These are phyloP conservation scores for Corticium candelabrum DNA, from an alignment of 37 sponge, comb jelly and placozoan genomes.

Conservation along the genomic window DNA sequence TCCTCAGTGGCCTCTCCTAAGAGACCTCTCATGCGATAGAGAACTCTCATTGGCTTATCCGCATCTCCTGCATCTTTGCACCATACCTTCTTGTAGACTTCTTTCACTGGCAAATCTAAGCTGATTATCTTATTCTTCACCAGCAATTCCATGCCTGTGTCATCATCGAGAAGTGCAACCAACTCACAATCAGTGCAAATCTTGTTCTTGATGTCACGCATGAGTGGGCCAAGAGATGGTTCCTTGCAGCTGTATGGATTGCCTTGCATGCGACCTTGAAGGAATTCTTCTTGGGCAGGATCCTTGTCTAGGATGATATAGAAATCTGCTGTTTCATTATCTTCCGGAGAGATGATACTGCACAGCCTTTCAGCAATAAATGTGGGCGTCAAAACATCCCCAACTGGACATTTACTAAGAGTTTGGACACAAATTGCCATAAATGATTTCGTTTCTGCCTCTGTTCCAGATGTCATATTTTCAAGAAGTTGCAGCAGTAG, in stretches of 20 bases:
- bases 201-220: constrained; percentile 95
- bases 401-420: constrained; percentile 33
- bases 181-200: constrained; percentile 92
- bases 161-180: constrained; percentile 89
- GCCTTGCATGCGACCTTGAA: constrained; percentile 93
- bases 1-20: constrained; percentile 94
- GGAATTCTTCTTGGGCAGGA: constrained; percentile 92
- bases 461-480: constrained; percentile 75
- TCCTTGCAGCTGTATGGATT: constrained; percentile 78
- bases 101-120: constrained; percentile 85
- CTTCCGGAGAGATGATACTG: constrained; percentile 76
- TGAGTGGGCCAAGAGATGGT: constrained; percentile 73
- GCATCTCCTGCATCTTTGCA: constrained; percentile 29
- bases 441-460: constrained; percentile 64
- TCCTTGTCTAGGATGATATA: constrained; percentile 82
- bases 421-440: constrained; percentile 78
- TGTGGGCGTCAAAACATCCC: constrained; percentile 69
- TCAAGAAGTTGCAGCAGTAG: constrained; percentile 66
- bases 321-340: constrained; percentile 61
- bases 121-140: constrained; percentile 88
- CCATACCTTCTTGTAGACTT: constrained; percentile 95
- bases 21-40: constrained; percentile 88
- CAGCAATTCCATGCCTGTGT: constrained; percentile 60
- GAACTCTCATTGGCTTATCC: constrained; percentile 51
- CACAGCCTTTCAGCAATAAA: constrained; percentile 79